A percentile compares a stretch with the other conserved stretches of the same genome.
These are phyloP conservation scores for Brenthis daphne DNA, from an alignment of 2,888 invertebrate genomes.

Conservation along the genomic window DNA sequence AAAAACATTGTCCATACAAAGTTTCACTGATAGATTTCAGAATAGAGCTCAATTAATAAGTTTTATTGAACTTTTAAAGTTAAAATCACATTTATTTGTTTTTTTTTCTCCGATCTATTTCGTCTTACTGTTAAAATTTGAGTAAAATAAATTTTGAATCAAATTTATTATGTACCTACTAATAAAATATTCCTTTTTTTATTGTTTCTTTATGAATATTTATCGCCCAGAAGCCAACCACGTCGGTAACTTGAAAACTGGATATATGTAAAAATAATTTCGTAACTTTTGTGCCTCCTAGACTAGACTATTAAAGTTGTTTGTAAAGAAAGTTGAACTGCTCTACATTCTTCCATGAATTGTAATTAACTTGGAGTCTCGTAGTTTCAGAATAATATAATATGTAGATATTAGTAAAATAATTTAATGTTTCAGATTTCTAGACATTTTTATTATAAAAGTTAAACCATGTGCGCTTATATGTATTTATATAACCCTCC, in stretches of 20 bases:
- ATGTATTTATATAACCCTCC: too few relatives aligned
- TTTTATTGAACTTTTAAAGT: too few relatives aligned
- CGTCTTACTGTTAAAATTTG: too few relatives aligned
- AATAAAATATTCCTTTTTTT: neutral
- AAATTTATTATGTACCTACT: neutral
- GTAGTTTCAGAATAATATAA: slow-evolving; percentile 7
- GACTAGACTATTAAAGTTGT: slow-evolving; percentile 9
- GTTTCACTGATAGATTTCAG: too few relatives aligned
- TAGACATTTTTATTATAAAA: too few relatives aligned
- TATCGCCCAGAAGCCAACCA: neutral
- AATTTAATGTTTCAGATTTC: neutral
- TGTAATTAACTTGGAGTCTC: slow-evolving; percentile 19
- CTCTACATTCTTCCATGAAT: slow-evolving; percentile 19
- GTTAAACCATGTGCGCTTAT: too few relatives aligned
- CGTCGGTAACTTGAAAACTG: neutral
- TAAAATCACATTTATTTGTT: too few relatives aligned
- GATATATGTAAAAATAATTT: slow-evolving; percentile 1
- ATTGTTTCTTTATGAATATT: neutral
- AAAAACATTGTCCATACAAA: too few relatives aligned
- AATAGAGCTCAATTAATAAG: too few relatives aligned
- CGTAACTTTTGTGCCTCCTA: neutral
- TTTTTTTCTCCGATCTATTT: too few relatives aligned
- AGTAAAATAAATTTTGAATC: neutral
- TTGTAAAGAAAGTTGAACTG: slow-evolving; percentile 16
- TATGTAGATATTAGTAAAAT: neutral